A percentile compares a stretch with the other conserved stretches of the same genome.
Evolutionary conservation across 2,113 vertebrate genomes (phyloP).

Genomic region (Atherinomorus stipes): DNA sequence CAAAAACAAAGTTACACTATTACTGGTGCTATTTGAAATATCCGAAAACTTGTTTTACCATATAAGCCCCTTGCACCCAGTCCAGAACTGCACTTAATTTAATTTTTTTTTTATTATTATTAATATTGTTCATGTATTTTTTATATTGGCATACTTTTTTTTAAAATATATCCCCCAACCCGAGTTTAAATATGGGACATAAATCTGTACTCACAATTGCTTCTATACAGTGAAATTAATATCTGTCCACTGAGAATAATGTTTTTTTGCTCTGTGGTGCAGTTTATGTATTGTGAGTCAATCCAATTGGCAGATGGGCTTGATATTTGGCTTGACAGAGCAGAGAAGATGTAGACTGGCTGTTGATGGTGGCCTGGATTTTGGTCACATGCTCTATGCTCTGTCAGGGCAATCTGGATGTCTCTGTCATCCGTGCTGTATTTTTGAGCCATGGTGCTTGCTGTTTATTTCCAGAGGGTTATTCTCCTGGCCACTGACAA

Average conservation of each 20-base stretch:
- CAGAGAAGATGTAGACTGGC: constrained; percentile 28
- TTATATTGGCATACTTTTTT: too few relatives aligned
- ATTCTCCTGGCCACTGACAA: constrained; percentile 9
- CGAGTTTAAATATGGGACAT: not conserved
- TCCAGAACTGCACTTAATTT: too few relatives aligned
- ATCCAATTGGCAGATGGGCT: constrained; percentile 37
- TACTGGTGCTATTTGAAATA: too few relatives aligned
- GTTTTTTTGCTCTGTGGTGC: constrained; percentile 18
- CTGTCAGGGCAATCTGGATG: constrained; percentile 16
- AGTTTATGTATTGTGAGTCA: constrained; percentile 14
- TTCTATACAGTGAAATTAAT: not conserved
- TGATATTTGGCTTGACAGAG: constrained; percentile 42
- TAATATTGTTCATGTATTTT: too few relatives aligned
- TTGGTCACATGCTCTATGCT: constrained; percentile 39
- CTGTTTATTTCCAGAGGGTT: not conserved
- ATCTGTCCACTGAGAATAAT: not conserved
- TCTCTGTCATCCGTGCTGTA: not conserved
- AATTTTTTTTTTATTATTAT: too few relatives aligned
- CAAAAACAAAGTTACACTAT: too few relatives aligned
- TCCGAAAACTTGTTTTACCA: too few relatives aligned
- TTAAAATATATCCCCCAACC: too few relatives aligned
- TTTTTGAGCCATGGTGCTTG: not conserved
- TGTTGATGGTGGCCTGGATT: constrained; percentile 29
- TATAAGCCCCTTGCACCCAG: too few relatives aligned
- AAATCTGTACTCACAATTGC: not conserved